A percentile compares a stretch with the other conserved stretches of the same genome.
Conservation (phyloP, 2,888 invertebrate genomes). For the Herminia tarsipennalis region DNA sequence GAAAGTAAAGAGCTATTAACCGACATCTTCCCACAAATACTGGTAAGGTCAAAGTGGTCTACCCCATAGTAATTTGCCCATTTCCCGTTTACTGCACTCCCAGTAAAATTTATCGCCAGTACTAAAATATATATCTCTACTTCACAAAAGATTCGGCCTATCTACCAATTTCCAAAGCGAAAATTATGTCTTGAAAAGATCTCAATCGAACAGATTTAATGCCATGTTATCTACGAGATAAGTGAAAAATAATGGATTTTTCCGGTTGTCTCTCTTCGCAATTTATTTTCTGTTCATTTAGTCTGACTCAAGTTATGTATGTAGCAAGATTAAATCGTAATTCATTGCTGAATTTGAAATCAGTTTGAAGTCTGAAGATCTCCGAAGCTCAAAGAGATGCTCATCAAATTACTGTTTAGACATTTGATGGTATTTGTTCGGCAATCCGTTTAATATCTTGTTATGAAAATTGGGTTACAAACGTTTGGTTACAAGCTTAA, state of each 20-base stretch:
- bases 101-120: slow-evolving; percentile 28
- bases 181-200: slow-evolving; percentile 41
- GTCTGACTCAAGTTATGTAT: slow-evolving; percentile 6
- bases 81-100: slow-evolving; percentile 8
- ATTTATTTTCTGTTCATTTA: slow-evolving; percentile 31
- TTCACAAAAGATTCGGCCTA: slow-evolving; percentile 21
- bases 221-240: slow-evolving; percentile 37
- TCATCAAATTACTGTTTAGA: neutral
- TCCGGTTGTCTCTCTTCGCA: slow-evolving; percentile 17
- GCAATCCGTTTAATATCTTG: too few relatives aligned
- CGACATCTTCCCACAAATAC: slow-evolving; percentile 2
- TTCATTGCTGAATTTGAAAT: neutral
- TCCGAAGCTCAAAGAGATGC: neutral
- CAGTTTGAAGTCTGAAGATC: neutral
- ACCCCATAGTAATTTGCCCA: slow-evolving; percentile 8
- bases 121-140: slow-evolving; percentile 30
- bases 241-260: slow-evolving; percentile 40
- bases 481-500: too few relatives aligned
- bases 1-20: too few relatives aligned
- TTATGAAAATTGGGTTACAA: too few relatives aligned
- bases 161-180: slow-evolving; percentile 36
- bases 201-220: slow-evolving; percentile 43
- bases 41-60: neutral
- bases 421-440: neutral
- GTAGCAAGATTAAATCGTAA: slow-evolving; percentile 8